These are phyloP conservation scores for Gallinago undulata DNA, from an alignment of 2,113 vertebrate species.

Conservation along the genomic window DNA sequence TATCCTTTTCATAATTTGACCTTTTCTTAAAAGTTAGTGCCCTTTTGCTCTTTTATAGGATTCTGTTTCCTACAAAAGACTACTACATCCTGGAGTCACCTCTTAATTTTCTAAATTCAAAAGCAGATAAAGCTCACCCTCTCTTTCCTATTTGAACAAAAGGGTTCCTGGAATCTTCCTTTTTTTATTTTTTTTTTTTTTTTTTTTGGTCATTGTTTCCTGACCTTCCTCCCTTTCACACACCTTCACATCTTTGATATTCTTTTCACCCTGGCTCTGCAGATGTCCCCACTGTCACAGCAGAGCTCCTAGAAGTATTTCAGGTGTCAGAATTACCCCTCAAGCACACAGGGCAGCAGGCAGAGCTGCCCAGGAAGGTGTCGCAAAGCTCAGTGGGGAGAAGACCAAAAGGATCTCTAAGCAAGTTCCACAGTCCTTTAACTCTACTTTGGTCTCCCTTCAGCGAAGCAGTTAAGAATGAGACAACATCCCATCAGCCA, in stretches of 20 bases:
- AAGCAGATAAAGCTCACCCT: background rate
- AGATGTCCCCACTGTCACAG: background rate
- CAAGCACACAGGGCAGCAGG: rapidly evolving
- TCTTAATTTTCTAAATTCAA: background rate
- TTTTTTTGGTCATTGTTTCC: background rate
- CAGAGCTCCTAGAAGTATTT: background rate
- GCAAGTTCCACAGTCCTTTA: background rate
- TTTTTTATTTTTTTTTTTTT: background rate
- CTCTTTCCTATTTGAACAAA: background rate
- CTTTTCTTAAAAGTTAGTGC: background rate
- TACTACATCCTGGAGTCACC: background rate
- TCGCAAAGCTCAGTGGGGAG: background rate
- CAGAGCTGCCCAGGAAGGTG: background rate
- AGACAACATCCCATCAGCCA: background rate
- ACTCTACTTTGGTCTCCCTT: background rate
- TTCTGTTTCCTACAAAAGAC: background rate
- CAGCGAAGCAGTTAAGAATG: background rate
- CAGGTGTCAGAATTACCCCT: background rate
- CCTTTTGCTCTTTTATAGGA: background rate
- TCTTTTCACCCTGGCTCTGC: background rate
- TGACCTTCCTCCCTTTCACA: background rate
- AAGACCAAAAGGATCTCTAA: background rate
- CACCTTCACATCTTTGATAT: background rate
- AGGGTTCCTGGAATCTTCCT: background rate
- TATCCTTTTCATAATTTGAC: background rate